Evolutionary conservation across 2,888 invertebrate genomes (phyloP).

Genomic region (Pachliopta kotzebuea): DNA sequence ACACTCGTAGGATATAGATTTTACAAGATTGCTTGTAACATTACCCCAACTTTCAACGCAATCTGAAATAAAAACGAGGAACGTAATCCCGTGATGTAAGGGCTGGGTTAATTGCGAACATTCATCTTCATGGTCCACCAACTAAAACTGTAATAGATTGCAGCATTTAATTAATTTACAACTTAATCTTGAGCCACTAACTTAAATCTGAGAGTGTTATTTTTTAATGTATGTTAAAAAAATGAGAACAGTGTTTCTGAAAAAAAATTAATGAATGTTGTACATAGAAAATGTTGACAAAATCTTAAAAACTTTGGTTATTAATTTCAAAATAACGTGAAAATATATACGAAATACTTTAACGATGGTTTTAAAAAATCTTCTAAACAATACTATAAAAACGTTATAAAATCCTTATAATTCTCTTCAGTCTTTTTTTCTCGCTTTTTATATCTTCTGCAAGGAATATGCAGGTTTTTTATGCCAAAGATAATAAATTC

Average conservation of each 20-base stretch:
- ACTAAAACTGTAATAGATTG: slow-evolving; percentile 19
- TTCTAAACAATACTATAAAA: too few relatives aligned
- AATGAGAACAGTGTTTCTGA: too few relatives aligned
- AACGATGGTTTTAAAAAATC: too few relatives aligned
- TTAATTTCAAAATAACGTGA: too few relatives aligned
- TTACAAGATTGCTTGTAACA: background rate
- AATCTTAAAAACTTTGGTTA: too few relatives aligned
- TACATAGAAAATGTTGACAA: too few relatives aligned
- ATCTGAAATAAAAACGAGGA: slow-evolving; percentile 2
- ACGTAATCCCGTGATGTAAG: slow-evolving; percentile 4
- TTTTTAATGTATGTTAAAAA: too few relatives aligned
- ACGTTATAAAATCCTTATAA: too few relatives aligned
- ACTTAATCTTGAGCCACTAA: background rate
- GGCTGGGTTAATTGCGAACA: slow-evolving; percentile 11
- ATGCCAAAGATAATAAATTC: background rate
- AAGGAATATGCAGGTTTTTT: background rate
- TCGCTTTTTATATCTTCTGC: background rate
- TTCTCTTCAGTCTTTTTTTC: background rate
- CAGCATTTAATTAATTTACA: slow-evolving; percentile 17
- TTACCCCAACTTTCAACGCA: background rate
- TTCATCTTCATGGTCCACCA: slow-evolving; percentile 12
- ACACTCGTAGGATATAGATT: background rate
- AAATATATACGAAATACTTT: too few relatives aligned
- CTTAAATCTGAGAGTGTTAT: background rate
- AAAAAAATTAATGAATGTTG: too few relatives aligned